Evolutionary conservation across 2,888 invertebrate species (phyloP).

Genomic region (Tribolium freemani): DNA sequence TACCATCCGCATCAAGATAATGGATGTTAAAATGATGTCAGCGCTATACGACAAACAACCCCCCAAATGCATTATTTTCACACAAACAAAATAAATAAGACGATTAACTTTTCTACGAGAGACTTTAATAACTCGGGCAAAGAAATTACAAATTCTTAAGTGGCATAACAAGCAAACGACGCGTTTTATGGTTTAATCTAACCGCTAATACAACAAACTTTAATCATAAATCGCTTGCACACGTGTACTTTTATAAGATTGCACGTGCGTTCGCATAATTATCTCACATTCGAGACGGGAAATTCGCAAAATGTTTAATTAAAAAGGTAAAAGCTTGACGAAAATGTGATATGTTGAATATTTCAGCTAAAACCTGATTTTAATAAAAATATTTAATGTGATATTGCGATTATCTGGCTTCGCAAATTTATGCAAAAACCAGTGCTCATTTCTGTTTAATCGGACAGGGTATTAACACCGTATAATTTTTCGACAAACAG

Average conservation of each 20-base stretch:
- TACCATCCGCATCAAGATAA: slow-evolving; percentile 22
- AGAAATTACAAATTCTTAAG: slow-evolving; percentile 55
- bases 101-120: not conserved
- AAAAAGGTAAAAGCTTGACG: too few species aligned
- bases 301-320: too few species aligned
- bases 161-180: slow-evolving; percentile 53
- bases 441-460: not conserved
- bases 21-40: slow-evolving; percentile 28
- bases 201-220: slow-evolving; percentile 60
- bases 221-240: slow-evolving; percentile 58
- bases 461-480: too few species aligned
- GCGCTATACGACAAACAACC: slow-evolving; percentile 8
- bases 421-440: not conserved
- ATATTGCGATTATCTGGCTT: not conserved
- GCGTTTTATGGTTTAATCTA: slow-evolving; percentile 60
- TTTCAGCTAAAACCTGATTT: too few species aligned
- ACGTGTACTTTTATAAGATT: slow-evolving; percentile 54
- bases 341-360: too few species aligned
- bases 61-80: not conserved
- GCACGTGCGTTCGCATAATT: slow-evolving; percentile 56
- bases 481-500: not conserved
- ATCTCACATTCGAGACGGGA: slow-evolving; percentile 3
- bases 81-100: slow-evolving; percentile 15
- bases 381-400: too few species aligned
- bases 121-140: slow-evolving; percentile 36